Conservation (phyloP, 2,888 invertebrate species). For the Smittia aterrima region DNA sequence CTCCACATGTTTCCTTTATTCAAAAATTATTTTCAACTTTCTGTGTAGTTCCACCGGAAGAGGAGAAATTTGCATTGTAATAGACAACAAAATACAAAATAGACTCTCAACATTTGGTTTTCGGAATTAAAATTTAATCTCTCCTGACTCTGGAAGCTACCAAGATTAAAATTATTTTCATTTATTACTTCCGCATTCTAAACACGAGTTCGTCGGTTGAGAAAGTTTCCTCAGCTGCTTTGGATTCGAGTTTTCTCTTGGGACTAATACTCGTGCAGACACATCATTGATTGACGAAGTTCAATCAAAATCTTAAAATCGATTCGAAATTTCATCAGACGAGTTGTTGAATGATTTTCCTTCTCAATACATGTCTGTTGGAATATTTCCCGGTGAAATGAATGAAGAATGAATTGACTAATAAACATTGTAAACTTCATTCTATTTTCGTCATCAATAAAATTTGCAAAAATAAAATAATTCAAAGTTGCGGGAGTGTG, state of each 20-base stretch:
- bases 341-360: slow-evolving; percentile 9
- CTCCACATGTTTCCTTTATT: neutral
- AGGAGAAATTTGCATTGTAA: slow-evolving; percentile 37
- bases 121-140: slow-evolving; percentile 37
- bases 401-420: neutral
- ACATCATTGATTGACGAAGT: neutral
- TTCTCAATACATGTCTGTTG: neutral
- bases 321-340: neutral
- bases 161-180: slow-evolving; percentile 39
- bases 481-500: neutral
- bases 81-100: too few relatives aligned
- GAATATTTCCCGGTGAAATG: neutral
- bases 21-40: neutral
- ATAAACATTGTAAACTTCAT: neutral
- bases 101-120: slow-evolving; percentile 31
- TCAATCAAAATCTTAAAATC: slow-evolving; percentile 1
- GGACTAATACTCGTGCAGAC: too few relatives aligned
- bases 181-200: slow-evolving; percentile 38
- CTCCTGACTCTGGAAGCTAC: neutral
- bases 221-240: neutral
- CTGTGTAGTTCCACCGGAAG: neutral
- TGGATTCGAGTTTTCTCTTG: neutral
- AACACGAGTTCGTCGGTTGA: slow-evolving; percentile 10
- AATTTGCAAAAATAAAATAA: neutral
- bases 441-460: slow-evolving; percentile 2